Percentiles rank a stretch among this genome's conserved stretches.
phyloP scores from a whole-genome alignment of 2,888 invertebrate species.

The Zygothrica quintamaculata region DNA sequence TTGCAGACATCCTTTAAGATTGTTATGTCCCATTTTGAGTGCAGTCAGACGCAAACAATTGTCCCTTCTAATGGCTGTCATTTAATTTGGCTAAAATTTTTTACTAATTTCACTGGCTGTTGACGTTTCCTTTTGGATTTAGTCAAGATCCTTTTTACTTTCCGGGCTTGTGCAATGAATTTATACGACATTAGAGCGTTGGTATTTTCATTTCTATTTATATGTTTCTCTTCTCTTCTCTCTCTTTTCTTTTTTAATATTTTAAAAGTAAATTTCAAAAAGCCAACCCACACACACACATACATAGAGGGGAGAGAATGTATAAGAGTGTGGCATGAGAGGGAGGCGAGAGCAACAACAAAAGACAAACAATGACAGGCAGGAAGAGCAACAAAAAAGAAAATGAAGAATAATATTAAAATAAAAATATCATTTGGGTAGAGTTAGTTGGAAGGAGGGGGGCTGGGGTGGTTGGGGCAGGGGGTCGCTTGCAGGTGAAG shows the following conservation, averaged over 20 bases:
- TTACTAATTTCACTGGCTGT: slow-evolving; percentile 60
- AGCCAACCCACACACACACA: slow-evolving; percentile 19
- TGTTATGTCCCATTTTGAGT: slow-evolving; percentile 44
- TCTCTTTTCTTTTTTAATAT: slow-evolving; percentile 61
- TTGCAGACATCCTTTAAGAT: slow-evolving; percentile 35
- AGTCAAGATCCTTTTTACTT: slow-evolving; percentile 8
- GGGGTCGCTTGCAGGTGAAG: slow-evolving; percentile 26
- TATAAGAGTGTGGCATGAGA: no score
- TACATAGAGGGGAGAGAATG: neutral
- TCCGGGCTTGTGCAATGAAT: slow-evolving; percentile 44
- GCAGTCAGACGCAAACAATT: slow-evolving; percentile 63
- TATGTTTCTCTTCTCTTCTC: slow-evolving; percentile 6
- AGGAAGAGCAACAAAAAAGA: slow-evolving; percentile 33
- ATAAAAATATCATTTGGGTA: slow-evolving; percentile 38
- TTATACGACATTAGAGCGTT: slow-evolving; percentile 50
- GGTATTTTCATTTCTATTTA: slow-evolving; percentile 19
- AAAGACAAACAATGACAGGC: slow-evolving; percentile 47
- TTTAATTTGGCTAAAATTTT: slow-evolving; percentile 71
- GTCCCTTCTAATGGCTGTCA: slow-evolving; percentile 51
- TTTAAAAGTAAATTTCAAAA: slow-evolving; percentile 63
- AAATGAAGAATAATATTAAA: slow-evolving; percentile 52
- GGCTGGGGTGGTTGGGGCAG: no score
- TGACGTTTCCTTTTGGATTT: slow-evolving; percentile 28
- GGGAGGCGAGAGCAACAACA: slow-evolving; percentile 28
- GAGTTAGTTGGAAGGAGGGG: slow-evolving; percentile 1